Conservation (phyloP, 64 coral and sea anemone species). For the Acropora yongei region DNA sequence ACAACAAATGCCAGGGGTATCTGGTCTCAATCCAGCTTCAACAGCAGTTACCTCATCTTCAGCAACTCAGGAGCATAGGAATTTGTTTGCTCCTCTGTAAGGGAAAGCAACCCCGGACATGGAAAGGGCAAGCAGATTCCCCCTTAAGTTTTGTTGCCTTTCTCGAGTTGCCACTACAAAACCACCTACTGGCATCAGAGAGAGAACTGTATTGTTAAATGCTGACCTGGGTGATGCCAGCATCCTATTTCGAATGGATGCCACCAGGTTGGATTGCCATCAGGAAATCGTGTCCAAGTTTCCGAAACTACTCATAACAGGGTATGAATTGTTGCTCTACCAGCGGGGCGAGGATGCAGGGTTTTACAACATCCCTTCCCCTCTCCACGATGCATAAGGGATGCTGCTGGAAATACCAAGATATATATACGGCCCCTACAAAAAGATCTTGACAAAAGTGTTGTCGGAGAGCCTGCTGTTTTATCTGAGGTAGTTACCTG, state of each 20-base stretch:
- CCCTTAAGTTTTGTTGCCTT: slow-evolving; percentile 6
- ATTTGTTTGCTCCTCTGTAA: not conserved
- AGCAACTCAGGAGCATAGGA: not conserved
- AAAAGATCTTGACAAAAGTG: slow-evolving; percentile 26
- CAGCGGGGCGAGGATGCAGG: slow-evolving; percentile 29
- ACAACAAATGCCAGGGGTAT: no score
- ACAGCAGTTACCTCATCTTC: not conserved
- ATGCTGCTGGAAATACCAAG: slow-evolving; percentile 23
- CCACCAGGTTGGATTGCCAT: slow-evolving; percentile 15
- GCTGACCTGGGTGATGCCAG: slow-evolving; percentile 23
- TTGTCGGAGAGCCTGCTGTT: not conserved
- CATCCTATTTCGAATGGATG: slow-evolving; percentile 5
- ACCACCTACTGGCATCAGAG: slow-evolving; percentile 12
- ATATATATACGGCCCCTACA: slow-evolving; percentile 43
- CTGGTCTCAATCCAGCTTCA: no score
- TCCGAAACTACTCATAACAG: slow-evolving; percentile 10
- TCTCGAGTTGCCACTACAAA: not conserved
- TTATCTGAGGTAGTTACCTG: not conserved
- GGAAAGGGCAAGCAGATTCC: slow-evolving; percentile 22
- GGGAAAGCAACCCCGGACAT: not conserved
- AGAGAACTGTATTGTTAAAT: slow-evolving; percentile 23
- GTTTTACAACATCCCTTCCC: slow-evolving; percentile 17
- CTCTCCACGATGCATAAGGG: slow-evolving; percentile 14
- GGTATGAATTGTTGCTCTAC: slow-evolving; percentile 35
- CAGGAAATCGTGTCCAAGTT: not conserved